These are phyloP conservation scores for Gasteruption jaculator DNA, from an alignment of 2,888 invertebrate species.

Conservation along the genomic window DNA sequence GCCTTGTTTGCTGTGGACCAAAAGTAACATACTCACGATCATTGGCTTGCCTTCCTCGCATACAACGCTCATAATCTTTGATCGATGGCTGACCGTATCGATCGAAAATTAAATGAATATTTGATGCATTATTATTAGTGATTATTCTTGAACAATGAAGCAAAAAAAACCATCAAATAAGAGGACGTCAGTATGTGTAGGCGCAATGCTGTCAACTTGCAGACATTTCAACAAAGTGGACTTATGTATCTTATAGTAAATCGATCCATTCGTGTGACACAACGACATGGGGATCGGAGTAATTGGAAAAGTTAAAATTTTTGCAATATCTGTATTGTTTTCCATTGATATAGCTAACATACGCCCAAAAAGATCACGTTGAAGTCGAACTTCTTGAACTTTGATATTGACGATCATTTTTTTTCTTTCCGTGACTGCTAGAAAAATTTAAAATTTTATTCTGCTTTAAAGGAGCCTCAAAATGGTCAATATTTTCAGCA, in stretches of 20 bases:
- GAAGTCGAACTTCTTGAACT: slow-evolving; percentile 29
- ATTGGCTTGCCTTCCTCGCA: slow-evolving; percentile 9
- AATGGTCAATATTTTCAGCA: slow-evolving; percentile 23
- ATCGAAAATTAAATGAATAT: slow-evolving; percentile 20
- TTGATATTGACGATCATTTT: slow-evolving; percentile 24
- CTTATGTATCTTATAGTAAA: slow-evolving; percentile 28
- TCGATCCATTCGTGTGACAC: slow-evolving; percentile 27
- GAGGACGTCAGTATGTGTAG: slow-evolving; percentile 23
- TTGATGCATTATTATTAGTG: slow-evolving; percentile 16
- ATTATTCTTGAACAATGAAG: slow-evolving; percentile 31
- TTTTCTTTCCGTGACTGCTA: slow-evolving; percentile 20
- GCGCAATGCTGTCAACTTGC: slow-evolving; percentile 4
- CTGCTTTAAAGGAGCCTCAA: slow-evolving; percentile 29
- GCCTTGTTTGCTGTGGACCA: slow-evolving; percentile 17
- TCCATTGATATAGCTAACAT: slow-evolving; percentile 29
- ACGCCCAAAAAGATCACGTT: slow-evolving; percentile 34
- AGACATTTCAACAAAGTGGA: slow-evolving; percentile 21
- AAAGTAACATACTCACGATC: slow-evolving; percentile 11
- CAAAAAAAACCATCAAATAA: slow-evolving; percentile 39
- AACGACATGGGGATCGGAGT: slow-evolving; percentile 28
- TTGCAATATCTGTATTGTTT: slow-evolving; percentile 21
- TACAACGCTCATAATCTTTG: slow-evolving; percentile 16
- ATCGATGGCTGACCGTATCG: slow-evolving; percentile 19
- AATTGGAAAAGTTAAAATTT: slow-evolving; percentile 32
- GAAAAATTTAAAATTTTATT: slow-evolving; percentile 28